Percentiles rank a stretch among this genome's conserved stretches.
These are phyloP conservation scores for Mesaphorura yosii DNA, from an alignment of 1,140 invertebrate genomes.

Conservation along the genomic window DNA sequence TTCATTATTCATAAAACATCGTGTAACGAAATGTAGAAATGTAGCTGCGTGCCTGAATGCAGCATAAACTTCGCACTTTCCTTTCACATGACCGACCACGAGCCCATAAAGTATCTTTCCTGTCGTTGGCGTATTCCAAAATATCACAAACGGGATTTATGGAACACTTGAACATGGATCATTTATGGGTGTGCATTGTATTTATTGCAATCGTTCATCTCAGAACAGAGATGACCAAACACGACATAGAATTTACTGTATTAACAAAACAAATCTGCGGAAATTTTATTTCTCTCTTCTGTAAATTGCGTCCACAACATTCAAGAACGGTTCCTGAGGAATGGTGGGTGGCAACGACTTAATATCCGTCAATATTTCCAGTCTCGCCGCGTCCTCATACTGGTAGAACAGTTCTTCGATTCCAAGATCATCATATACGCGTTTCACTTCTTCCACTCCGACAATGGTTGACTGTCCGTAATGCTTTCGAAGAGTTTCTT, in stretches of 20 bases:
- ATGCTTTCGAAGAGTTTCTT: background rate
- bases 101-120: no score
- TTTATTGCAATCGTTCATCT: no score
- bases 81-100: no score
- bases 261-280: background rate
- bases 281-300: constrained; percentile 1
- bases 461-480: constrained; percentile 1
- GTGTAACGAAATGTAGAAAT: no score
- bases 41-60: no score
- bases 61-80: no score
- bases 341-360: background rate
- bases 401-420: background rate
- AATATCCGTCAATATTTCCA: background rate
- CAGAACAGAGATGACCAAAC: background rate
- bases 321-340: background rate
- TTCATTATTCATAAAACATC: no score
- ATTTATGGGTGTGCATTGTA: no score
- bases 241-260: background rate
- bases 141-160: background rate
- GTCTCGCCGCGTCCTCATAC: background rate
- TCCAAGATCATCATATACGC: constrained; percentile 7
- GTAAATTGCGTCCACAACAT: background rate
- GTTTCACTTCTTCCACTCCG: constrained; percentile 1
- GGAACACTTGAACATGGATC: no score
- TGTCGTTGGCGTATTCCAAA: background rate